These are phyloP conservation scores for Tenthredo amoena DNA, from an alignment of 2,888 invertebrate species.

Conservation along the genomic window DNA sequence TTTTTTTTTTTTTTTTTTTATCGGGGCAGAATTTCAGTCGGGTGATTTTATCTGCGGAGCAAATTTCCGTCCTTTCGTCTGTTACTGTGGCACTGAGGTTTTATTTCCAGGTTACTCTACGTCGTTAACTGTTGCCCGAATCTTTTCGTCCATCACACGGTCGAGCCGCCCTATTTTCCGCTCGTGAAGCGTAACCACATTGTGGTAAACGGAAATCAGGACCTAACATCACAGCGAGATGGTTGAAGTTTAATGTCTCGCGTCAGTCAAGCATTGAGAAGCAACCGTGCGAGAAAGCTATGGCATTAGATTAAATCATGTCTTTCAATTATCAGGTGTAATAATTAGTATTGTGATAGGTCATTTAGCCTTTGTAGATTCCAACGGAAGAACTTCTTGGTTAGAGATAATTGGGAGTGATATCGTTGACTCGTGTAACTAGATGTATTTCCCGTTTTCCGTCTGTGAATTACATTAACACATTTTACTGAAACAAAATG, in stretches of 20 bases:
- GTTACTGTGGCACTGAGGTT: conserved; percentile 22
- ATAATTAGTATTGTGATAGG: conserved; percentile 4
- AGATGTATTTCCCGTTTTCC: not conserved
- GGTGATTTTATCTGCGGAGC: conserved; percentile 29
- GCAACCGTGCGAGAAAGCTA: not conserved
- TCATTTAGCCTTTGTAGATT: not conserved
- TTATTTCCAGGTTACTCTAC: conserved; percentile 25
- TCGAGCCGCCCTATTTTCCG: conserved; percentile 38
- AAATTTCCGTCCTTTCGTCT: conserved; percentile 39
- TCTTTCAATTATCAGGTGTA: not conserved
- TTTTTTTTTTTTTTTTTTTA: not conserved
- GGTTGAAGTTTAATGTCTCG: conserved; percentile 37
- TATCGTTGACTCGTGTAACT: not conserved
- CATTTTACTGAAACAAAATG: not conserved
- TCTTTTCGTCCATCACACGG: conserved; percentile 46
- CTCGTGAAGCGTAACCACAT: conserved; percentile 16
- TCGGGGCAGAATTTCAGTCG: conserved; percentile 10
- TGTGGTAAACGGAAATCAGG: conserved; percentile 34
- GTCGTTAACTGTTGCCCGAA: conserved; percentile 40
- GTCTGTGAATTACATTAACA: not conserved
- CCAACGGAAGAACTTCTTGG: not conserved
- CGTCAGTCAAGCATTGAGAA: conserved; percentile 26
- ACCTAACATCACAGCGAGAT: not conserved
- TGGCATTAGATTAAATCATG: not conserved
- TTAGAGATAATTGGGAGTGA: not conserved